phyloP scores from a whole-genome alignment of 2,113 vertebrate species.

The Chaetodon trifascialis region DNA sequence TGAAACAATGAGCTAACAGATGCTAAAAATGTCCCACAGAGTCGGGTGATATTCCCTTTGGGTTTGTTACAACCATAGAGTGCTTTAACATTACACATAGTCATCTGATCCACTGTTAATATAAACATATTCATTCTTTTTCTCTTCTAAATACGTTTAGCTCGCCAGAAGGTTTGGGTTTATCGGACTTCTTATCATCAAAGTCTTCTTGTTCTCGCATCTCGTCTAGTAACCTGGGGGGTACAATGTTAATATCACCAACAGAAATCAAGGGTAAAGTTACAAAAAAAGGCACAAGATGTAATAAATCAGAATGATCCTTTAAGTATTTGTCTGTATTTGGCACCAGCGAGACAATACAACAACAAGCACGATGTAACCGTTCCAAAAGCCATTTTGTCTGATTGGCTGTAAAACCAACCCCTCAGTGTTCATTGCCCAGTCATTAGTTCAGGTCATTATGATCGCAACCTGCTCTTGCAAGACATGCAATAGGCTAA shows the following conservation, averaged over 20 bases:
- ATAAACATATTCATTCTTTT: background rate
- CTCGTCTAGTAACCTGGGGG: background rate
- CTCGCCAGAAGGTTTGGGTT: background rate
- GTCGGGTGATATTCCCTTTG: background rate
- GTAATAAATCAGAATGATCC: background rate
- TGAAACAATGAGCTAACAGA: background rate
- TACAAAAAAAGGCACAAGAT: background rate
- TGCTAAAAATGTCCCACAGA: background rate
- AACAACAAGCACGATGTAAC: background rate
- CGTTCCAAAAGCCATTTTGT: constrained; percentile 8
- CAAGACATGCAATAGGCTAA: constrained; percentile 11
- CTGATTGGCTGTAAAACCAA: constrained; percentile 11
- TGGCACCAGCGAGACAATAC: constrained; percentile 1
- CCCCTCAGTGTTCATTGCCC: constrained; percentile 6
- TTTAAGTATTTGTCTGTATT: background rate
- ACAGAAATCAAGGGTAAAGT: background rate
- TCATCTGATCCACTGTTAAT: background rate
- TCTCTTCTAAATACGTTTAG: background rate
- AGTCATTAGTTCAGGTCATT: constrained; percentile 12
- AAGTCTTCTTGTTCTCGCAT: background rate
- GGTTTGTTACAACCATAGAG: background rate
- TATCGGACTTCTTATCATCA: background rate
- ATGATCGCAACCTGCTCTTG: constrained; percentile 17
- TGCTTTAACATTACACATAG: background rate
- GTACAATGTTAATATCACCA: background rate